Base-by-base conservation (phyloP, 2,888 invertebrate genomes). In the Himalopsyche kuldschensis region DNA sequence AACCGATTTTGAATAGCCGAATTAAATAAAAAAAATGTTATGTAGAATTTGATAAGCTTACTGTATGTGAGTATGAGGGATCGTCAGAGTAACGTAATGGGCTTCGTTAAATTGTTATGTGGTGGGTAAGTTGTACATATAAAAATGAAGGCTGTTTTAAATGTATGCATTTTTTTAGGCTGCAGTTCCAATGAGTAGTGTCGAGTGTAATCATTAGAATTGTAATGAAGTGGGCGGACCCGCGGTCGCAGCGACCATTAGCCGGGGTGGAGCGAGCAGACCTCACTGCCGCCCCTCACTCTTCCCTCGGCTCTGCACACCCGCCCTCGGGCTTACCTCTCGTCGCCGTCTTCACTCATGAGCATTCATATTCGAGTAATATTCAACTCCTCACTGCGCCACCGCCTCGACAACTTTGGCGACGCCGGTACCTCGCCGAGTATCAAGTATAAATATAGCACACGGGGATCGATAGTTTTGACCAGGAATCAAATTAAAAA, bases 161-260 rank as follows among this genome's bases (percentile, higher is more conserved):
- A 30, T 69, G 69, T 24, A 63, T 69, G 15, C 27, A 30, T 69
- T 69, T 69, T 35, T 41, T 69, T 69, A 69, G 27, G 27, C 69
- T 69, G 69, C 69, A 69, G 69, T 69, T 69, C 69, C 69, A 69
- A 27, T 69, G 69, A 69, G 30, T 69, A 69, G 69, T 69, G 30
- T 69, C 11, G 69, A 69, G 24, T 69, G 69, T 69, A 69, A 69
- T 69, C 69, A 79, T 80, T 83, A 83, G 83, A 80, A 85, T 85
- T 85, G 47, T 82, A 82, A 81, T 84, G 84, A 47, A 75, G 84
- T 81, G 84, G 85, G 85, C 85, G 85, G 85, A 82, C 78, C 79
- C 76, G 81, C 78, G 35, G 75, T 69, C 82, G 79, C 79, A n/a
- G 84, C 82, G 85, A 85, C 85, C 85, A 85, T 85, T 85, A 84